These are phyloP conservation scores for Antheraea yamamai DNA, from an alignment of 2,888 invertebrate species.

Conservation along the genomic window DNA sequence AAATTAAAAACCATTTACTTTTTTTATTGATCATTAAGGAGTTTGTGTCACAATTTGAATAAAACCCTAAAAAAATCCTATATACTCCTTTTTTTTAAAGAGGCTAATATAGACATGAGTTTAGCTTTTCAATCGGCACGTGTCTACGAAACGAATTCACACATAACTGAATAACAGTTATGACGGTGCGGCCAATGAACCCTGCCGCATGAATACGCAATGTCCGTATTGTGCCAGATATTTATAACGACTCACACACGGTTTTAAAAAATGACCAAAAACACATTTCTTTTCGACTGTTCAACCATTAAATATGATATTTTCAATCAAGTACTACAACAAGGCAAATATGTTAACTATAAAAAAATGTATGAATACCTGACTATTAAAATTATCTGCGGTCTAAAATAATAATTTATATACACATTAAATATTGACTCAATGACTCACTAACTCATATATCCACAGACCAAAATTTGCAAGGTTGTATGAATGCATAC, in stretches of 20 bases:
- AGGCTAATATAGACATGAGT: neutral
- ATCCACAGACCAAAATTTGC: too few relatives aligned
- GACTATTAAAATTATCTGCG: neutral
- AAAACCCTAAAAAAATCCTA: too few relatives aligned
- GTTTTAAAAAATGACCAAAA: neutral
- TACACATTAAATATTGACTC: too few relatives aligned
- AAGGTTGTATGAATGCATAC: too few relatives aligned
- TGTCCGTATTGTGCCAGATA: constrained; percentile 23
- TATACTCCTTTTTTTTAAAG: neutral
- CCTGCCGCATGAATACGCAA: constrained; percentile 23
- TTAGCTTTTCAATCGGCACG: neutral
- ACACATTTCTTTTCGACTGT: neutral
- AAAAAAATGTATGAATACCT: neutral
- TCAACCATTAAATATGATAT: neutral
- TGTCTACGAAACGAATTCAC: constrained; percentile 13
- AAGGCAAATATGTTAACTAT: neutral
- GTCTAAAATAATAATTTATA: too few relatives aligned
- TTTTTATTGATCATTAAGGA: too few relatives aligned
- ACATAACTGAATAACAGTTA: constrained; percentile 23
- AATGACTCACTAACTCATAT: too few relatives aligned
- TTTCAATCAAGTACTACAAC: neutral
- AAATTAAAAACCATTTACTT: too few relatives aligned
- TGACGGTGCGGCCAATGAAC: constrained; percentile 38
- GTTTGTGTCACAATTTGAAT: too few relatives aligned
- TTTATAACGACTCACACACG: constrained; percentile 8